Percentiles rank a stretch among this genome's conserved stretches.
Conservation (phyloP, 2,113 vertebrate species). For the Percopsis transmontana region DNA sequence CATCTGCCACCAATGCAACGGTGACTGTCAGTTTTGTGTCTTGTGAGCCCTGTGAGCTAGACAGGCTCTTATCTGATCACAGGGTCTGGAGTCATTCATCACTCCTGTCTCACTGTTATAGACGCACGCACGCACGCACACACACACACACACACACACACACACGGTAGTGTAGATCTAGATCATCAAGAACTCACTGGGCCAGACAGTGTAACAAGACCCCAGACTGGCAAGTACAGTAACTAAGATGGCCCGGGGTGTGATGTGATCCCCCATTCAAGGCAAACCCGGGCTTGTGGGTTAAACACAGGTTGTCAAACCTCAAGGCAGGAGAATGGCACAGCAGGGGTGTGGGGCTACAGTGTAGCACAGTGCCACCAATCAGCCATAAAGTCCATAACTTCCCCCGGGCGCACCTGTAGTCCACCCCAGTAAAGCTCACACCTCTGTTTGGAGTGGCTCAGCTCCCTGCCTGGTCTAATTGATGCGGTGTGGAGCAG, state of each 20-base stretch:
- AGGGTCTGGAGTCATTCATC: constrained; percentile 1
- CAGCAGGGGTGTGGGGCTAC: constrained; percentile 49
- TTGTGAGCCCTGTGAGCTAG: constrained; percentile 12
- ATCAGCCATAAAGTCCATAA: constrained; percentile 69
- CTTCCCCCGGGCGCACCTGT: constrained; percentile 65
- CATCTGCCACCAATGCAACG: constrained; percentile 39
- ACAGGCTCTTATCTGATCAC: constrained; percentile 7
- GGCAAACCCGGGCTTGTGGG: constrained; percentile 53
- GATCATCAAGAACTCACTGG: background rate
- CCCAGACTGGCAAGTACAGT: constrained; percentile 18
- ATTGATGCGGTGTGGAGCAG: constrained; percentile 65
- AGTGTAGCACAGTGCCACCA: constrained; percentile 50
- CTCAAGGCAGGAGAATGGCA: constrained; percentile 19
- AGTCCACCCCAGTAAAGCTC: constrained; percentile 65
- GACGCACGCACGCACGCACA: background rate
- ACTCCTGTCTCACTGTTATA: background rate
- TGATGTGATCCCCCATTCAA: constrained; percentile 38
- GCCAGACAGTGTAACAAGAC: constrained; percentile 20
- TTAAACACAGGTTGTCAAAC: constrained; percentile 69
- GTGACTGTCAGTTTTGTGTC: constrained; percentile 40
- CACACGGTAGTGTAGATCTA: no score
- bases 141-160: constrained; percentile 2
- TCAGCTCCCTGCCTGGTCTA: constrained; percentile 56
- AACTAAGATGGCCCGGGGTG: constrained; percentile 13
- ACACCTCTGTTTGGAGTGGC: constrained; percentile 71